Evolutionary conservation across 2,797 vertebrate species (phyloP), one percentile per base, ranked within the genome.

Genomic region (Aplochiton taeniatus): DNA sequence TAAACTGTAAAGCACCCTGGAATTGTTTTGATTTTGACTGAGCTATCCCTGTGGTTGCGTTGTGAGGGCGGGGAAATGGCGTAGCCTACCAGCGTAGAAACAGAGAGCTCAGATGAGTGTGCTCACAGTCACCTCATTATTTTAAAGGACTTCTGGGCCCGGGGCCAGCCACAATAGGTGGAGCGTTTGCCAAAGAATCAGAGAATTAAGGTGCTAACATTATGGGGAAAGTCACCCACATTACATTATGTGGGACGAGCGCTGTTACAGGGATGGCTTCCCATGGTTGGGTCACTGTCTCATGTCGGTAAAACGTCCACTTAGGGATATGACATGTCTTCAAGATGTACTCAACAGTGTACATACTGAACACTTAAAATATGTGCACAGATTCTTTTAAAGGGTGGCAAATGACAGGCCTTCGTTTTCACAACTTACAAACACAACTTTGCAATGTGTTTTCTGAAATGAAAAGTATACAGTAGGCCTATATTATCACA

Each of bases 61-160:
- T 9, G 6, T 31, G 45, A 47, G 53, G 42, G 46, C 48, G 65
- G 52, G 61, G 64, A 52, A 48, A 58, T 63, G 59, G 48, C 20
- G 52, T 17, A 47, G 46, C 47, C 59, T 52, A 50, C 61, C 41
- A 18, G 16, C 49, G 45, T 48, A n/a, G 67, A 16, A 20, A 44
- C 17, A n/a, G 58, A 45, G 65, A 49, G 66, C 68, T 73, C 59
- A 73, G 67, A 63, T 74, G 76, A 79, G 65, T 54, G 18, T 62
- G 65, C 74, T 74, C 72, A 55, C 62, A 19, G 53, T 73, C 74
- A 68, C 60, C 73, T 84, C 65, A 80, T 83, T 83, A 76, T 83
- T 81, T 80, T 80, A 79, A 85, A 80, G 79, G 66, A n/a, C 67
- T 84, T 73, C 84, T 61, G 76, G 84, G 83, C 76, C 7, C 64